Percentiles rank a stretch among this genome's conserved stretches.
phyloP scores from a whole-genome alignment of 2,797 vertebrate genomes.

The Rhinoraja longicauda region DNA sequence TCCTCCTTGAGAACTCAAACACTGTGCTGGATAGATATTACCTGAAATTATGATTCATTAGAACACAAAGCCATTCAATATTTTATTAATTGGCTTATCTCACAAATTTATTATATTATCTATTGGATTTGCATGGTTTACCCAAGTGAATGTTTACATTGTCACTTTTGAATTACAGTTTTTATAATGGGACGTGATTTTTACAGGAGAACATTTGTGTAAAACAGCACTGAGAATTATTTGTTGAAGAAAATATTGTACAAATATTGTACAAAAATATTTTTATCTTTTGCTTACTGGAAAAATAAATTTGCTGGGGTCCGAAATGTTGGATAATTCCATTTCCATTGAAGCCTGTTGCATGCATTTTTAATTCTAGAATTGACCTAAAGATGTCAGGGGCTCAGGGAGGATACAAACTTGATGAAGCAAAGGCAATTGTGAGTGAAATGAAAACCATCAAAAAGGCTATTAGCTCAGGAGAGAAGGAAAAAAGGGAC shows the following conservation, averaged over 20 bases:
- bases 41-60: background rate
- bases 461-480: slow-evolving; percentile 83
- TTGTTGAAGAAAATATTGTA: background rate
- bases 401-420: slow-evolving; percentile 75
- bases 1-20: background rate
- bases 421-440: slow-evolving; percentile 90
- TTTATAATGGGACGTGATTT: background rate
- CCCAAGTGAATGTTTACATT: background rate
- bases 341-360: background rate
- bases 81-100: background rate
- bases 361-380: slow-evolving; percentile 52
- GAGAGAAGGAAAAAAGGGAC: slow-evolving; percentile 91
- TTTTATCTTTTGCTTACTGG: background rate
- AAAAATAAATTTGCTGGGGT: background rate
- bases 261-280: background rate
- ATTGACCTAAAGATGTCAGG: slow-evolving; percentile 91
- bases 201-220: background rate
- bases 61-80: background rate
- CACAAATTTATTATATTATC: background rate
- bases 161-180: background rate
- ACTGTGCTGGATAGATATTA: background rate
- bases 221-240: background rate
- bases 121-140: background rate
- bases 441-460: slow-evolving; percentile 88
- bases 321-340: background rate